These are phyloP conservation scores for Thalassaphorura encarpata DNA, from an alignment of 1,140 invertebrate genomes.

Conservation along the genomic window DNA sequence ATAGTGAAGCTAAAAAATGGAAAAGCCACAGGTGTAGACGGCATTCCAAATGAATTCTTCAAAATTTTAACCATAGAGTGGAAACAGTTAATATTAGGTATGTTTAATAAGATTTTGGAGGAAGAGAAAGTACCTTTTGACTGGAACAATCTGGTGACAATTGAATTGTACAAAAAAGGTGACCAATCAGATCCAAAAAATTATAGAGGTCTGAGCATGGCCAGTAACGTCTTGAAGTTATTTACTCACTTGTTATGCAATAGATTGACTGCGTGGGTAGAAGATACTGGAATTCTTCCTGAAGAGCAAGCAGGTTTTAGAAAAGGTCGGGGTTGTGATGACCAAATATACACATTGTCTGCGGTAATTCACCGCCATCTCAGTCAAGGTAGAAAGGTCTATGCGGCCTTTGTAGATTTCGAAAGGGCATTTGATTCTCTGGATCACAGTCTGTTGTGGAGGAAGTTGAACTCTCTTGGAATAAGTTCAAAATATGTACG, in stretches of 20 bases:
- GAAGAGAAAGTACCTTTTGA: neutral
- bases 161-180: conserved; percentile 29
- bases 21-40: no score
- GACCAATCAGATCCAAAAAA: conserved; percentile 26
- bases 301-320: conserved; percentile 34
- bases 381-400: conserved; percentile 10
- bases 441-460: conserved; percentile 25
- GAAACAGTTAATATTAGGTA: neutral
- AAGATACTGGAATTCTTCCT: conserved; percentile 21
- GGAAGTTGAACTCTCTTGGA: conserved; percentile 25
- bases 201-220: conserved; percentile 32
- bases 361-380: neutral
- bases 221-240: conserved; percentile 29
- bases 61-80: conserved; percentile 32
- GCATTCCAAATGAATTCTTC: conserved; percentile 31
- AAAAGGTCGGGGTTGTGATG: conserved; percentile 24
- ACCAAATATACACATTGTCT: conserved; percentile 27
- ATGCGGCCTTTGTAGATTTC: conserved; percentile 32
- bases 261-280: conserved; percentile 28
- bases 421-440: conserved; percentile 31
- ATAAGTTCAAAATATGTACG: conserved; percentile 29
- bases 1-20: no score
- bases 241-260: conserved; percentile 27
- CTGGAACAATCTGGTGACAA: conserved; percentile 7
- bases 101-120: conserved; percentile 8